Base-by-base conservation (phyloP, 2,113 vertebrate genomes). In the Malurus elegans region DNA sequence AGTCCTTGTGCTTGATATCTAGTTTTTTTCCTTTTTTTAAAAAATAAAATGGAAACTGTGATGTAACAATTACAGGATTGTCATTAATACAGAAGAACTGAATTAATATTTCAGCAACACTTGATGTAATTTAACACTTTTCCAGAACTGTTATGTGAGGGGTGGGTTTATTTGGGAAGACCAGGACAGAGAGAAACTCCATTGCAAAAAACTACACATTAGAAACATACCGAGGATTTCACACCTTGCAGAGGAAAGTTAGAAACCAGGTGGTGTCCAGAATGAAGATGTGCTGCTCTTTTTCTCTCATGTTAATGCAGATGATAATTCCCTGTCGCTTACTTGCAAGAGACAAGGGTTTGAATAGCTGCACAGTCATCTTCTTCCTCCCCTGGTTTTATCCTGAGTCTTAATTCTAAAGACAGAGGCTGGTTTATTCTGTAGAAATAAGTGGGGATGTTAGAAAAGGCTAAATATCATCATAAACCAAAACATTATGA, bases 401-500 rank as follows among this genome's bases (percentile, higher is more conserved):
- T 47, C 51, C 67, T 91, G 56, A 95, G 58, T 86, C 81, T 97
- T 90, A 96, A 90, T 88, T 97, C 88, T 96, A 93, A 96, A 96
- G 96, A 86, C 42, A 92, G 93, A 95, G 88, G 48, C 94, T 95
- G 93, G 89, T 94, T 97, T 97, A 89, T 97, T 96, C 95, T 96
- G 92, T 96, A 96, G 94, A 97, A 98, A 97, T 97, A 97, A 97
- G 97, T 91, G 95, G 78, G 85, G 96, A 96, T 95, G 88, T 86
- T 97, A 92, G 91, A 95, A 97, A 97, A 95, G 97, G 92, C 96
- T 97, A 96, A 98, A 97, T 97, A 97, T 97, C 93, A 29, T 97
- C 97, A 96, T 98, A 98, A 98, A 97, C 96, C 97, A 98, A 98
- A 98, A 97, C 97, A 98, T 98, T 97, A 97, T 97, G 96, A 97